Percentiles rank a stretch among this genome's conserved stretches.
Conservation (phyloP, 2,888 invertebrate genomes). For the Dendrolimus houi region DNA sequence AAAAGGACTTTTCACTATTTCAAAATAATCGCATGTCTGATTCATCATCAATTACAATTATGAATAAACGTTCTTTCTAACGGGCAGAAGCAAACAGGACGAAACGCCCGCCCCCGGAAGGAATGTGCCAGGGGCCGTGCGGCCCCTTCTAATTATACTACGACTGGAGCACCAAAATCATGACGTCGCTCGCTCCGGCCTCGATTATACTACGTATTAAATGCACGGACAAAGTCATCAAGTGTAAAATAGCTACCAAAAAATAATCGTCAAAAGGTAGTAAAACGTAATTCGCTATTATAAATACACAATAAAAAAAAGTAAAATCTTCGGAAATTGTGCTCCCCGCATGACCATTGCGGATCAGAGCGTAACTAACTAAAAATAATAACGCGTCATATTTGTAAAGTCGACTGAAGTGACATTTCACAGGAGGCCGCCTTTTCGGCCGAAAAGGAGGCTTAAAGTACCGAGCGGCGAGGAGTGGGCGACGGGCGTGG, state of each 20-base stretch:
- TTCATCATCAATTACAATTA: background rate
- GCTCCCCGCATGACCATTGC: background rate
- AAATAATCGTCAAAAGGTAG: slow-evolving; percentile 51
- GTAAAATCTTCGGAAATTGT: slow-evolving; percentile 22
- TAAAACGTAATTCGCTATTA: slow-evolving; percentile 33
- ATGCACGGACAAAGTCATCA: slow-evolving; percentile 46
- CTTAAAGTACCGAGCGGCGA: slow-evolving; percentile 84
- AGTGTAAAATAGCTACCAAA: slow-evolving; percentile 38
- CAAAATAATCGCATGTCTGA: background rate
- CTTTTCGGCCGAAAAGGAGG: slow-evolving; percentile 89
- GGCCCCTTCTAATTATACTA: slow-evolving; percentile 4
- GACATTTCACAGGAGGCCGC: slow-evolving; percentile 80
- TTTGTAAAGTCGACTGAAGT: background rate
- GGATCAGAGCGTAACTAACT: background rate
- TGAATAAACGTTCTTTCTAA: background rate
- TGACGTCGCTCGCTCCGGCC: slow-evolving; percentile 13
- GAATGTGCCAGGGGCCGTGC: slow-evolving; percentile 33
- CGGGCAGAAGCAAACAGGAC: background rate
- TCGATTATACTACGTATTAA: slow-evolving; percentile 34
- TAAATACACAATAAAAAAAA: slow-evolving; percentile 31
- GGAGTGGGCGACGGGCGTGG: slow-evolving; percentile 30
- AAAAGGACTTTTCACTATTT: no score
- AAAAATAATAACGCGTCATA: background rate
- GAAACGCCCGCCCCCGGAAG: slow-evolving; percentile 9
- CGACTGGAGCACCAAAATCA: slow-evolving; percentile 9